phyloP scores from a whole-genome alignment of 2,797 vertebrate genomes.

The Lateolabrax maculatus region DNA sequence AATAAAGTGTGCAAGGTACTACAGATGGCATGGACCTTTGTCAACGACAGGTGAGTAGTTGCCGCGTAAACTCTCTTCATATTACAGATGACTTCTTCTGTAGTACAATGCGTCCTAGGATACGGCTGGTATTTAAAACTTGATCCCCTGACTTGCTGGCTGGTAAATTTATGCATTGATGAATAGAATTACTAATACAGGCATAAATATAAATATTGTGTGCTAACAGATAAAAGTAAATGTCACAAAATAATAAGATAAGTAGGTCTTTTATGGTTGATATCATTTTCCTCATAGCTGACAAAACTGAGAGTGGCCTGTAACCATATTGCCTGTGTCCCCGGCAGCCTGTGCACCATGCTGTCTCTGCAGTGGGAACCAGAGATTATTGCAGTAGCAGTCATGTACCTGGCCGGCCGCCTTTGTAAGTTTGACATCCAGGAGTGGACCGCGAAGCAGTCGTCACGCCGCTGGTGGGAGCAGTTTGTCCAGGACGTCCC shows the following conservation, averaged over 20 bases:
- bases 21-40: constrained; percentile 98
- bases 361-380: constrained; percentile 98
- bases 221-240: not conserved
- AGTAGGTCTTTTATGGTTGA: too few relatives aligned
- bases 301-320: not conserved
- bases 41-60: constrained; percentile 93
- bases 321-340: not conserved
- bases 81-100: not conserved
- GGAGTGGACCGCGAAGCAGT: constrained; percentile 97
- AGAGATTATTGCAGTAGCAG: constrained; percentile 97
- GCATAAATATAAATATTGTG: too few relatives aligned
- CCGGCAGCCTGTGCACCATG: constrained; percentile 93
- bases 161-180: not conserved
- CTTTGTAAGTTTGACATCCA: constrained; percentile 98
- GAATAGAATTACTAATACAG: not conserved
- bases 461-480: constrained; percentile 98
- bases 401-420: constrained; percentile 97
- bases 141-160: not conserved
- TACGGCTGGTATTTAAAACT: not conserved
- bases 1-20: constrained; percentile 97
- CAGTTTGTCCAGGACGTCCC: constrained; percentile 99
- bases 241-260: not conserved
- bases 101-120: not conserved
- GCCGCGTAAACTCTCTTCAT: not conserved
- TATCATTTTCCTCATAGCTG: too few relatives aligned